phyloP scores from a whole-genome alignment of 2,888 invertebrate species.

The Eristalis arbustorum region DNA sequence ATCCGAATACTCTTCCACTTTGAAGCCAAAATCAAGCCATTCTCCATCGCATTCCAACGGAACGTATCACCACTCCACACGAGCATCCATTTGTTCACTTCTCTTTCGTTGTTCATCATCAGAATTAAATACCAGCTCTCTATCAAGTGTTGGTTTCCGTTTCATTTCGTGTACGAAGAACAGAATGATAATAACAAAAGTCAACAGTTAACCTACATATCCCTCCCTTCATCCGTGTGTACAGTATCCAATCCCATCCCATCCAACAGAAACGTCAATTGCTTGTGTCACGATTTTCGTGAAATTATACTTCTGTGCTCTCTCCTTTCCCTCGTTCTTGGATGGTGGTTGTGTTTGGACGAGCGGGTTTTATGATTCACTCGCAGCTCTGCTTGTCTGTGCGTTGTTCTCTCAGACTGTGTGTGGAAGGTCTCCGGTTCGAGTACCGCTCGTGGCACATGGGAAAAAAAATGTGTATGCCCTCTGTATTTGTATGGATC shows the following conservation, averaged over 20 bases:
- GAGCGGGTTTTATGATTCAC: no score
- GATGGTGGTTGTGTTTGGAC: not conserved
- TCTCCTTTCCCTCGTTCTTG: not conserved
- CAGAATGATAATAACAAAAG: slow-evolving; percentile 25
- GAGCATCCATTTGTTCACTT: not conserved
- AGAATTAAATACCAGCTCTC: not conserved
- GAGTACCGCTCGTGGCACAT: not conserved
- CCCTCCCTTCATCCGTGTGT: not conserved
- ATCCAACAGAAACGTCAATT: not conserved
- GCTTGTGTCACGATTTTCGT: not conserved
- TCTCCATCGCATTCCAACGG: not conserved
- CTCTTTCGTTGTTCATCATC: not conserved
- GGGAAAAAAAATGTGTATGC: not conserved
- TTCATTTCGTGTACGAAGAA: not conserved
- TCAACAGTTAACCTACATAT: slow-evolving; percentile 40
- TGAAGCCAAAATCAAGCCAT: not conserved
- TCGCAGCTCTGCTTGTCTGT: not conserved
- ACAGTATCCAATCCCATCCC: not conserved
- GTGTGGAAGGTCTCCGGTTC: not conserved
- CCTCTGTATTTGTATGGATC: not conserved
- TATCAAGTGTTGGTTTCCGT: not conserved
- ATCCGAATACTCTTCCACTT: not conserved
- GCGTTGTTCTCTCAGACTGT: not conserved
- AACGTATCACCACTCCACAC: not conserved
- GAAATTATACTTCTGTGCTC: not conserved